Conservation (phyloP, 2,888 invertebrate genomes). For the Sinopyrophorus schimmeli region DNA sequence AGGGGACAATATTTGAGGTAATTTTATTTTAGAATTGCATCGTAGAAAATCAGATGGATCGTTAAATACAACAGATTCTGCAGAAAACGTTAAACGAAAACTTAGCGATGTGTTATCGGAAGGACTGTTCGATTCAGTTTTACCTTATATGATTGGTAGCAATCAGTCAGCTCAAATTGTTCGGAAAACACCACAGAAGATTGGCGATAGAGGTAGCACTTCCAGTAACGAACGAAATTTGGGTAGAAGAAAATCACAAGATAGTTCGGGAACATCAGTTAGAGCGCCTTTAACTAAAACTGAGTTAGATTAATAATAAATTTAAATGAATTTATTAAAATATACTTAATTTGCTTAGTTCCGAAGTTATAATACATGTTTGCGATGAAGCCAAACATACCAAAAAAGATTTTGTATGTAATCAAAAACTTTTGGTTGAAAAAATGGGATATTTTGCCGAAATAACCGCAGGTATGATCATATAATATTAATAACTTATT, state of each 20-base stretch:
- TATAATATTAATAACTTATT: conserved; percentile 1
- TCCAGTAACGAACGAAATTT: conserved; percentile 51
- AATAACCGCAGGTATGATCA: conserved; percentile 69
- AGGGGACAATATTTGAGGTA: neutral
- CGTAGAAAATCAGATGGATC: conserved; percentile 22
- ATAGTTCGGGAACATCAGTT: conserved; percentile 44
- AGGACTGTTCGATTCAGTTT: conserved; percentile 79
- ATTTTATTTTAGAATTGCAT: conserved; percentile 1
- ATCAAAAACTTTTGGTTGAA: conserved; percentile 79
- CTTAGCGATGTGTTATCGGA: conserved; percentile 71
- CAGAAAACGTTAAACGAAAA: conserved; percentile 44
- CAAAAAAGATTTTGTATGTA: conserved; percentile 87
- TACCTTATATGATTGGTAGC: conserved; percentile 71
- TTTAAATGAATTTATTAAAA: neutral
- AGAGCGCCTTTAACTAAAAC: conserved; percentile 53
- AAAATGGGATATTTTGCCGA: conserved; percentile 97
- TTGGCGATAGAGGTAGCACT: conserved; percentile 38
- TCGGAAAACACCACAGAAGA: conserved; percentile 18
- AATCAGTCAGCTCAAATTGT: conserved; percentile 52
- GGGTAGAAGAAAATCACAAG: conserved; percentile 58
- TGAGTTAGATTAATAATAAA: conserved; percentile 53
- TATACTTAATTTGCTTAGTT: conserved; percentile 43
- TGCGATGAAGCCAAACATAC: conserved; percentile 91
- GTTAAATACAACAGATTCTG: conserved; percentile 26
- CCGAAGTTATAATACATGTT: conserved; percentile 90